Conservation (phyloP, 2,888 invertebrate genomes). For the Ectemnius continuus region DNA sequence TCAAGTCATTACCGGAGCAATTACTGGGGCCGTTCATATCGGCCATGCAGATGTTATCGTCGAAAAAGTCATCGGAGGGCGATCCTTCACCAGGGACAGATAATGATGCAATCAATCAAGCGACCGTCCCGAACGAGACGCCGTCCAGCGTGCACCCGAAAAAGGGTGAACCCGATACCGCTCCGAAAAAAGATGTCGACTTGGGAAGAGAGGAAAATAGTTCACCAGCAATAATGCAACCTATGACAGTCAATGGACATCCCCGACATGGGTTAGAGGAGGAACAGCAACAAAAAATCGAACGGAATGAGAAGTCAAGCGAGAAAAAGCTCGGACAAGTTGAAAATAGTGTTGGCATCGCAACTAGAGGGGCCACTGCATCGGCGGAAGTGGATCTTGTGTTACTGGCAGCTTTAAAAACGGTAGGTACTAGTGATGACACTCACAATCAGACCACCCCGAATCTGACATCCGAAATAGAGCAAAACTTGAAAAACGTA, state of each 20-base stretch:
- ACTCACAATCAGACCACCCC: constrained; percentile 1
- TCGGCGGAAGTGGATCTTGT: neutral
- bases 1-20: constrained; percentile 72
- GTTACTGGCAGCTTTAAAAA: neutral
- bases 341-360: too few species aligned
- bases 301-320: too few species aligned
- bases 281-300: too few species aligned
- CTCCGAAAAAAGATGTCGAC: too few species aligned
- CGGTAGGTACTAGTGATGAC: constrained; percentile 1
- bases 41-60: constrained; percentile 68
- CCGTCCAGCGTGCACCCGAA: neutral
- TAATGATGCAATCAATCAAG: constrained; percentile 7
- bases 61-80: constrained; percentile 48
- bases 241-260: too few species aligned
- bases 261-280: too few species aligned
- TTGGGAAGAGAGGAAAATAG: too few species aligned
- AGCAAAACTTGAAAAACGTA: neutral
- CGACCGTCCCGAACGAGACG: neutral
- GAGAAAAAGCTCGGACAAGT: too few species aligned
- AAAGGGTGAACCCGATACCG: neutral
- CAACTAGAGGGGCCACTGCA: too few species aligned
- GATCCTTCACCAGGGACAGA: neutral
- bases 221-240: too few species aligned
- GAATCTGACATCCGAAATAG: neutral
- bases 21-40: constrained; percentile 68